Evolutionary conservation across 1,140 invertebrate species (phyloP).

Genomic region (Formica selysi): DNA sequence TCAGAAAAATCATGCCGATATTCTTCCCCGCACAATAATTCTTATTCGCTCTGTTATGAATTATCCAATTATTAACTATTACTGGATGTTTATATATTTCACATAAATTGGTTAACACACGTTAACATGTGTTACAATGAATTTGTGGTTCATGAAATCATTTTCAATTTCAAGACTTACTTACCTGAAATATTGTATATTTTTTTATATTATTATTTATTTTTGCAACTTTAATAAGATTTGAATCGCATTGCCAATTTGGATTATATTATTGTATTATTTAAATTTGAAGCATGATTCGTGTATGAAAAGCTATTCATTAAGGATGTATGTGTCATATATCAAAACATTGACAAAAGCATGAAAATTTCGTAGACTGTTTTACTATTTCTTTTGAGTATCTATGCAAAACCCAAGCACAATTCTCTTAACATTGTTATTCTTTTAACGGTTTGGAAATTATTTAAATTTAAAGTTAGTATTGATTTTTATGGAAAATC

Average conservation of each 20-base stretch:
- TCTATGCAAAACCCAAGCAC: no score
- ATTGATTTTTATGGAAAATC: no score
- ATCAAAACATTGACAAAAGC: no score
- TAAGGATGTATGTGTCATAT: no score
- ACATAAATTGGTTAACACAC: no score
- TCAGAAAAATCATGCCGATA: conserved; percentile 37
- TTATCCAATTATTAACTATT: neutral
- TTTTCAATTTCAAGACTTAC: neutral
- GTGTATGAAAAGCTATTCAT: neutral
- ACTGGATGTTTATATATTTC: neutral
- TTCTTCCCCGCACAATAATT: neutral
- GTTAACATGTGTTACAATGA: neutral
- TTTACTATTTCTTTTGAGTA: no score
- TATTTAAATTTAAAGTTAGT: no score
- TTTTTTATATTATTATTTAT: neutral
- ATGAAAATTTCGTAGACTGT: no score
- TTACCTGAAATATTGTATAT: neutral
- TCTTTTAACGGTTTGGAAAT: no score
- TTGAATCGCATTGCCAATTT: neutral
- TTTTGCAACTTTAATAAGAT: neutral
- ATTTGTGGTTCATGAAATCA: neutral
- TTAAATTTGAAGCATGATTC: neutral
- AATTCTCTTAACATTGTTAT: no score
- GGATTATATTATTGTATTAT: neutral
- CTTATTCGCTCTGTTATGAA: conserved; percentile 1